These are phyloP conservation scores for Megaceryle alcyon DNA, from an alignment of 2,797 vertebrate genomes.

Conservation along the genomic window DNA sequence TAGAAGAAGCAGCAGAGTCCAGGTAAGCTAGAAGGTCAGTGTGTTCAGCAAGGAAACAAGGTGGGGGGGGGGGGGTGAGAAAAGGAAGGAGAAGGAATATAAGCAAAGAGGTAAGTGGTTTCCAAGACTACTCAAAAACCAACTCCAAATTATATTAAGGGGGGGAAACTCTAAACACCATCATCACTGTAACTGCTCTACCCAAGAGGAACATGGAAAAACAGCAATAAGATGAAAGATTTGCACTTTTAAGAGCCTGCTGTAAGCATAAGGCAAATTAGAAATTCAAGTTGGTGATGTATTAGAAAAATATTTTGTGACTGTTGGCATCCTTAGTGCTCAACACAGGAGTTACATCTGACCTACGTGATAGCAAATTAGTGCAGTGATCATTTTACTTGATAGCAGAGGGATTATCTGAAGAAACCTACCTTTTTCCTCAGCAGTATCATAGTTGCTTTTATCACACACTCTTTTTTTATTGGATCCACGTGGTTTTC, in stretches of 20 bases:
- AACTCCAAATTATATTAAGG: background rate
- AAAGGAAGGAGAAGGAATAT: constrained; percentile 43
- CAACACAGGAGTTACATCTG: background rate
- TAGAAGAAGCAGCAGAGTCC: constrained; percentile 68
- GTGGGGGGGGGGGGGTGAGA: background rate
- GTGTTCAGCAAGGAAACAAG: constrained; percentile 44
- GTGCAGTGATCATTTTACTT: background rate
- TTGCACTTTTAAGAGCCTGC: background rate
- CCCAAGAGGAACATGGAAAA: background rate
- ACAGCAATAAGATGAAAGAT: background rate
- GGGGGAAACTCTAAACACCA: background rate
- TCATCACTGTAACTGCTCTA: background rate
- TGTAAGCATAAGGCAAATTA: background rate
- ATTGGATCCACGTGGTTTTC: constrained; percentile 24
- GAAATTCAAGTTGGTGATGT: background rate
- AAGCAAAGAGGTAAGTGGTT: constrained; percentile 23
- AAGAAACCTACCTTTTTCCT: constrained; percentile 6
- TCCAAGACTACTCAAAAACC: background rate
- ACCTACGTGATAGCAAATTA: rapidly evolving
- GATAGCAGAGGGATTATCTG: background rate
- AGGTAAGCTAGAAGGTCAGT: constrained; percentile 47
- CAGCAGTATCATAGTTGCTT: background rate
- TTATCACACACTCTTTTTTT: background rate
- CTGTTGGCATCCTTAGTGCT: background rate
- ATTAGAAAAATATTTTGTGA: background rate